Evolutionary conservation across 30 jellyfish, hydroid and myxozoan genomes (phyloP).

Genomic region (Turritopsis rubra): DNA sequence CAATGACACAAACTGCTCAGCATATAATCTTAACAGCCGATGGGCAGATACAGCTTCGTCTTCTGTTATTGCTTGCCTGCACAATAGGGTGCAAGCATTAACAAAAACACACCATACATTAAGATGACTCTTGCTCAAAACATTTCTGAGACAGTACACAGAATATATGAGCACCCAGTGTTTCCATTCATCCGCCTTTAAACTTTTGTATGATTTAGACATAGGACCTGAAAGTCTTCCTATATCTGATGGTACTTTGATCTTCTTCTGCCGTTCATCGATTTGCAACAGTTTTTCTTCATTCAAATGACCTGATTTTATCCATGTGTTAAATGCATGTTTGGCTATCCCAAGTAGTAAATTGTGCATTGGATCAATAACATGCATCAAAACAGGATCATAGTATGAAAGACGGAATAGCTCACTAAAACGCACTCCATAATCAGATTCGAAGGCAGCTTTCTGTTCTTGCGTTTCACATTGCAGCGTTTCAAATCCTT

Average conservation of each 20-base stretch:
- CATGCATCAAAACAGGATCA: slow-evolving; percentile 9
- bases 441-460: background rate
- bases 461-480: background rate
- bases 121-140: background rate
- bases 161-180: background rate
- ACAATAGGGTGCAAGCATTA: slow-evolving; percentile 4
- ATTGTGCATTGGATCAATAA: slow-evolving; percentile 15
- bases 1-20: background rate
- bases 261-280: background rate
- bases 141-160: background rate
- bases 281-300: background rate
- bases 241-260: background rate
- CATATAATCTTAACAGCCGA: background rate
- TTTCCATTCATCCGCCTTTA: slow-evolving; percentile 12
- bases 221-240: slow-evolving; percentile 5
- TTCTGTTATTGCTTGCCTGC: background rate
- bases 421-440: background rate
- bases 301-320: background rate
- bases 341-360: background rate
- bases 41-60: background rate
- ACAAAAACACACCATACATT: slow-evolving; percentile 12
- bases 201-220: slow-evolving; percentile 2
- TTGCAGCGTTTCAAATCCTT: background rate
- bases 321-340: background rate
- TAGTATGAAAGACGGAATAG: background rate